Conservation (phyloP, 2,113 vertebrate genomes). For the Eulacestoma nigropectus region DNA sequence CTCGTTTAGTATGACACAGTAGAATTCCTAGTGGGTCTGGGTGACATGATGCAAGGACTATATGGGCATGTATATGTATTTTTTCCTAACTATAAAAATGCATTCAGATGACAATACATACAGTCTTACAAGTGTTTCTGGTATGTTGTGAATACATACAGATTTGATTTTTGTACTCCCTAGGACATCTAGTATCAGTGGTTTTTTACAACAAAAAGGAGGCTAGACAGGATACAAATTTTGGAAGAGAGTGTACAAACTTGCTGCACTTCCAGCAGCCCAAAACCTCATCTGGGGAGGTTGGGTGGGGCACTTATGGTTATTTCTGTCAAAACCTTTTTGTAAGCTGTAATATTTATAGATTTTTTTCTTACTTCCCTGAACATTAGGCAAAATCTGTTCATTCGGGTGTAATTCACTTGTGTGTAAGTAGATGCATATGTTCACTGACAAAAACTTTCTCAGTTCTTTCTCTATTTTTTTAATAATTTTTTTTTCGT, state of each 20-base stretch:
- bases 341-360: not conserved
- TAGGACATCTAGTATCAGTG: accelerated
- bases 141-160: not conserved
- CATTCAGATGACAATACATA: not conserved
- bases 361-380: not conserved
- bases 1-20: not conserved
- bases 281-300: not conserved
- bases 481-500: not conserved
- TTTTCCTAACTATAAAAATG: not conserved
- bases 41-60: not conserved
- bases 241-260: not conserved
- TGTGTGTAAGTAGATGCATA: not conserved
- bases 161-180: not conserved
- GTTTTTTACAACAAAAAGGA: not conserved
- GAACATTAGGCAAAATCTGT: not conserved
- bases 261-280: not conserved
- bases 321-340: not conserved
- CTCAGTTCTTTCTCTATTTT: not conserved
- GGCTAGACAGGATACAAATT: not conserved
- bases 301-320: not conserved
- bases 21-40: not conserved
- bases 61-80: not conserved
- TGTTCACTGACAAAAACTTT: not conserved
- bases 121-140: not conserved
- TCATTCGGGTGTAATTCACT: not conserved